Base-by-base conservation (phyloP, 1,140 invertebrate genomes). In the Archivesica marissinica region DNA sequence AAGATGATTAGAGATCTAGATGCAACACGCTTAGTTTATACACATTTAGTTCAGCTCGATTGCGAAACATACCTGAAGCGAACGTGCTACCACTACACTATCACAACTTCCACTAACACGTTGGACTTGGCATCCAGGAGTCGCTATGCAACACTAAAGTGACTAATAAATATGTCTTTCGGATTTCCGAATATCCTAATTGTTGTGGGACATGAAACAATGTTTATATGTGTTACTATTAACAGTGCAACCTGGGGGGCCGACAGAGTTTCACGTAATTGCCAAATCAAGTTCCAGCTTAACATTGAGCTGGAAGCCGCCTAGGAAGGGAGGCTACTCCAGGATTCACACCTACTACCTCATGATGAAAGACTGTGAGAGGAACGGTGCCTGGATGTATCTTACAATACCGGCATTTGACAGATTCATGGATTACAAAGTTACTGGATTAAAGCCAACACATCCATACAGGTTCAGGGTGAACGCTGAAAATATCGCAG, bases 381-480 rank as follows among this genome's bases (percentile, higher is more conserved):
- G 50, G n/a, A 61, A 61, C 2, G 33, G 33, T 33, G n/a, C 28
- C 38, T 79, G 77, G 77, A 66, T 4, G 17, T 44, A 64, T 11
- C 11, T 79, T 9, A 44, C 33, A 17, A 4, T 79, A 33, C 77
- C 23, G 38, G 79, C 79, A 0, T 81, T 81, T 70, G 79, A 81
- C 23, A 66, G 79, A 25, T 81, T 44, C 56, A 81, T 81, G 79
- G 79, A 81, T 23, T 72, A 56, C 28, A 70, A 66, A 54, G 79
- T 72, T 25, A 81, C 66, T 7, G 50, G 50, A 28, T n/a, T 81
- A n/a, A 52, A 56, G 39, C 28, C 28, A 15, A 47, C 33, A 11
- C 39, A 81, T 39, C 64, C 23, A 1, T 81, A 81, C 61, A 28
- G 79, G 6, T 81, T 81, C 44, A 59, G 79, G 33, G 66, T 81